Base-by-base conservation (phyloP, 2,888 invertebrate species). In the Lasius platythorax region DNA sequence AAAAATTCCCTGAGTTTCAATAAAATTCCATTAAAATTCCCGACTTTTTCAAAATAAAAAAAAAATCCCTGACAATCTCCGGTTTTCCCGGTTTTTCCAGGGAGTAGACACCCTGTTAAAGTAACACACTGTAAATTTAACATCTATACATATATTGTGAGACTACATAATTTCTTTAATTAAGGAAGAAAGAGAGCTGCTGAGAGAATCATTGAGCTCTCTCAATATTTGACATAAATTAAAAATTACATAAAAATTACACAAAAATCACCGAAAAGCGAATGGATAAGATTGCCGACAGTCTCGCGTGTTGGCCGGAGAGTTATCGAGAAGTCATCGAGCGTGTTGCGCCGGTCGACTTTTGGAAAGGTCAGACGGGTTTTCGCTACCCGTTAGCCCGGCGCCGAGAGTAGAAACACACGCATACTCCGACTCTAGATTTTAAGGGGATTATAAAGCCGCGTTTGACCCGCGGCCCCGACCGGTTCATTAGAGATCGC, bases 301-400 rank as follows among this genome's bases (percentile, higher is more conserved):
- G 91, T 81, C 58, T 91, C 90, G 85, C 85, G 88, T 90, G 91
- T 88, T 88, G 90, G 87, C 89, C 89, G 90, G 88, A 91, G 88
- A 91, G 91, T 91, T 92, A 92, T 92, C 90, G 92, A 86, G 91
- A 92, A 93, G 87, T 89, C 90, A 91, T 91, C 89, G 88, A 87
- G 85, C 87, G 86, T 23, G 23, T 85, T 70, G 81, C 56, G 74
- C 46, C 72, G 68, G 83, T 85, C 85, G 85, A 87, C 86, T 88
- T 85, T 89, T 70, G 72, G 74, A 88, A 88, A 89, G 84, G 87
- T 87, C 85, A 84, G 83, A 87, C 86, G 83, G 79, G 83, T 87
- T 86, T 85, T 85, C 82, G 87, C 85, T 85, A 84, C 76, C 67
- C 85, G 88, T 85, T 89, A 78, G 72, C 58, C 56, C 76, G 79